These are phyloP conservation scores for Oscheius sp. DNA, from an alignment of 2,888 invertebrate species.

Conservation along the genomic window DNA sequence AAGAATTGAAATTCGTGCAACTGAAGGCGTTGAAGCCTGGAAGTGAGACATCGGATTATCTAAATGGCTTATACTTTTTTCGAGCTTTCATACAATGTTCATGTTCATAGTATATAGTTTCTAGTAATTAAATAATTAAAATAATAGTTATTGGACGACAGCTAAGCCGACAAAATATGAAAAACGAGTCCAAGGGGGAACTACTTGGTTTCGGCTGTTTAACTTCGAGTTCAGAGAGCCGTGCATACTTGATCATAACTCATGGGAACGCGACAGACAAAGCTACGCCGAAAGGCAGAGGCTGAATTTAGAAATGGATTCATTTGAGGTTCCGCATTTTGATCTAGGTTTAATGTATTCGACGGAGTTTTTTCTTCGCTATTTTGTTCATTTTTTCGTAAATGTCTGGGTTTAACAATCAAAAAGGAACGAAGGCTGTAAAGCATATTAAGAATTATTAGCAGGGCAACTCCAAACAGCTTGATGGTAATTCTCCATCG, in stretches of 20 bases:
- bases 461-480: neutral
- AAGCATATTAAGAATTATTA: neutral
- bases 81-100: too few species aligned
- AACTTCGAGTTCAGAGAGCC: constrained; percentile 25
- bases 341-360: neutral
- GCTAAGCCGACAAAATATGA: too few species aligned
- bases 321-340: neutral
- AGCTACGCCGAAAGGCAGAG: neutral
- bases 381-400: neutral
- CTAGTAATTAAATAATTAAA: too few species aligned
- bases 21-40: too few species aligned
- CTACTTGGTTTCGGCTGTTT: constrained; percentile 7
- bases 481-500: neutral
- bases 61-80: too few species aligned
- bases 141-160: too few species aligned
- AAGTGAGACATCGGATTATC: too few species aligned
- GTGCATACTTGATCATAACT: constrained; percentile 22
- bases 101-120: too few species aligned
- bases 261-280: constrained; percentile 25
- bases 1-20: too few species aligned
- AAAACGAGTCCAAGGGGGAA: too few species aligned
- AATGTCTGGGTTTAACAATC: neutral
- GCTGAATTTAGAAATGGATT: constrained; percentile 7
- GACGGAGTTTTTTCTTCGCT: neutral
- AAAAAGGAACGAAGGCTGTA: neutral